Base-by-base conservation (phyloP, 2,888 invertebrate genomes). In the Meiosimyza decipiens region DNA sequence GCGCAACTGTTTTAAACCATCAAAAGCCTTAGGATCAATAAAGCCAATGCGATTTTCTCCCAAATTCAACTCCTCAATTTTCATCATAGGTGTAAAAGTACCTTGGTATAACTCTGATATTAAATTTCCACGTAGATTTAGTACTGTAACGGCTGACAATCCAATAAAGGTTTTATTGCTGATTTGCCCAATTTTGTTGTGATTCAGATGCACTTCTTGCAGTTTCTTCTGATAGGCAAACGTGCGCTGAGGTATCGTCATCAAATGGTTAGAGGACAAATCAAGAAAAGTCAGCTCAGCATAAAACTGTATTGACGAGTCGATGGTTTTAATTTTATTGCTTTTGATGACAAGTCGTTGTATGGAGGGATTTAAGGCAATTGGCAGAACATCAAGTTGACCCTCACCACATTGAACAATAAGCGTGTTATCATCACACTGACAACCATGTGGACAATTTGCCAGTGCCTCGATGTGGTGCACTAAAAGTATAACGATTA, bases 281-380 rank as follows among this genome's bases (percentile, higher is more conserved):
- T 96, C 95, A 71, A 95, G 90, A 84, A 94, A 94, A 77, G 93
- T 93, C 55, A 96, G 89, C 79, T 95, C 95, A 1, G 93, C 92
- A 88, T 96, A 96, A 88, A 96, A 96, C 84, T 94, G 94, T 87
- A 96, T 94, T 12, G 95, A 94, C 71, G 94, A 95, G 86, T 96
- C 95, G 76, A 96, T 94, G 13, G 94, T 94, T 85, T 94, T 95
- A 82, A 96, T 95, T 82, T 93, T 92, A 86, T 95, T 96, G 86
- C 93, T 94, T 81, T 93, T 91, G 76, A 96, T 91, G 78, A 95
- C 93, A 81, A 96, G 90, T 64, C 95, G 90, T 84, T 95, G 94
- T 76, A 96, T 95, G 79, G 95, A 94, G 54, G 97, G 97, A 88
- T 97, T 97, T 76, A 97, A 89, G 1, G 95, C 95, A 81, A 96